Conservation (phyloP, 2,113 vertebrate species). For the Actenoides lindsayi region DNA sequence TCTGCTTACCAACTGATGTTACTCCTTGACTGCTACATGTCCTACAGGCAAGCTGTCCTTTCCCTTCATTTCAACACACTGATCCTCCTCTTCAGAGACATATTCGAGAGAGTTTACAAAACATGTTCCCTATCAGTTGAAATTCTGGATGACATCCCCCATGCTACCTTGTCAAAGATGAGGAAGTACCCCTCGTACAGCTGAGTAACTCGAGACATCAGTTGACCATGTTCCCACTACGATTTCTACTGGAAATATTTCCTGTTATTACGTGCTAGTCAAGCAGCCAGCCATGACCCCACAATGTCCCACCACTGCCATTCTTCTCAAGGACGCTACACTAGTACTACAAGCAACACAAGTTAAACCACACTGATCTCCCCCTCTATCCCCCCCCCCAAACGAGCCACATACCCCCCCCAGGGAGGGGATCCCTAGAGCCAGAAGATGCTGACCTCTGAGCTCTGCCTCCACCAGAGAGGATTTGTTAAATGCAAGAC, state of each 20-base stretch:
- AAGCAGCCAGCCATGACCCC: neutral
- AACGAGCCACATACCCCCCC: neutral
- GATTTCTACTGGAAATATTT: neutral
- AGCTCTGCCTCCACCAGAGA: neutral
- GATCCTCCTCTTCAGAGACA: neutral
- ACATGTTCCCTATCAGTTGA: neutral
- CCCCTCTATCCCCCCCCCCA: fast-evolving
- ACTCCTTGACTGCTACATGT: neutral
- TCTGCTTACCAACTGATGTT: neutral
- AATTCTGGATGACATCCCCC: neutral
- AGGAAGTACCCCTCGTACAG: neutral
- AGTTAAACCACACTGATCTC: neutral
- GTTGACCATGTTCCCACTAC: neutral
- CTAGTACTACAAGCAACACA: neutral
- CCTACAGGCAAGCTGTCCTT: neutral
- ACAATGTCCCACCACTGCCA: neutral
- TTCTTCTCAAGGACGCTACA: neutral
- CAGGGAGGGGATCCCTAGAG: neutral
- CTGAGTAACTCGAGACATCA: neutral
- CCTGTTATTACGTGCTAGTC: neutral
- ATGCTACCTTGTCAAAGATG: neutral
- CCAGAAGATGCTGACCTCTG: neutral
- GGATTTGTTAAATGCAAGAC: neutral
- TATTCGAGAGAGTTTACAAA: neutral
- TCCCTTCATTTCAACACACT: neutral